A percentile compares a stretch with the other conserved stretches of the same genome.
phyloP scores from a whole-genome alignment of 2,113 vertebrate genomes.

The Acrocephalus kingi region DNA sequence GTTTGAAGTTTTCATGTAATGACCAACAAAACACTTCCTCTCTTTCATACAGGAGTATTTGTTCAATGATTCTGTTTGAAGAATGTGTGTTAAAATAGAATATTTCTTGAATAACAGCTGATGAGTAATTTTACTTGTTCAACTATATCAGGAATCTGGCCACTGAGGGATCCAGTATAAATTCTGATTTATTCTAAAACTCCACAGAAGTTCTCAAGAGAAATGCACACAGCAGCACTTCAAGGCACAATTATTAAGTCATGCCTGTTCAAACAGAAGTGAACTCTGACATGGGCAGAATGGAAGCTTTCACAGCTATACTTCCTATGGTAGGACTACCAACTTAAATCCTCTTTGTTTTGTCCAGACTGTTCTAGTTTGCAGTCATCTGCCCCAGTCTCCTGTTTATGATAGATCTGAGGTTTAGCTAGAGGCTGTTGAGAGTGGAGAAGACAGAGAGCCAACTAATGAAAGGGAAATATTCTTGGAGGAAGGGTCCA shows the following conservation, averaged over 20 bases:
- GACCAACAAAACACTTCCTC: background rate
- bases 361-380: background rate
- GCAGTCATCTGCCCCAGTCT: background rate
- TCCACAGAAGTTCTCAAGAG: background rate
- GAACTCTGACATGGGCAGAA: slow-evolving; percentile 35
- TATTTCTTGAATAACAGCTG: background rate
- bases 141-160: background rate
- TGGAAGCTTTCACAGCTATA: slow-evolving; percentile 17
- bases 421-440: background rate
- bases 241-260: background rate
- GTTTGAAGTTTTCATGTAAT: background rate
- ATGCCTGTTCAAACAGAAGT: slow-evolving; percentile 24
- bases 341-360: background rate
- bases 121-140: slow-evolving; percentile 10
- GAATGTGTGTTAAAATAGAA: background rate
- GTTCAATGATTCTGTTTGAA: background rate
- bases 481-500: background rate
- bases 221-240: background rate
- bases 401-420: background rate
- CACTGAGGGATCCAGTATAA: background rate
- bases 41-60: background rate
- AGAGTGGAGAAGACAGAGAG: background rate
- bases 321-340: background rate
- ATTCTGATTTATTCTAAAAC: slow-evolving; percentile 25
- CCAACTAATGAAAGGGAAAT: background rate